phyloP scores from a whole-genome alignment of 2,797 vertebrate genomes.

The Peromyscus melanophrys region DNA sequence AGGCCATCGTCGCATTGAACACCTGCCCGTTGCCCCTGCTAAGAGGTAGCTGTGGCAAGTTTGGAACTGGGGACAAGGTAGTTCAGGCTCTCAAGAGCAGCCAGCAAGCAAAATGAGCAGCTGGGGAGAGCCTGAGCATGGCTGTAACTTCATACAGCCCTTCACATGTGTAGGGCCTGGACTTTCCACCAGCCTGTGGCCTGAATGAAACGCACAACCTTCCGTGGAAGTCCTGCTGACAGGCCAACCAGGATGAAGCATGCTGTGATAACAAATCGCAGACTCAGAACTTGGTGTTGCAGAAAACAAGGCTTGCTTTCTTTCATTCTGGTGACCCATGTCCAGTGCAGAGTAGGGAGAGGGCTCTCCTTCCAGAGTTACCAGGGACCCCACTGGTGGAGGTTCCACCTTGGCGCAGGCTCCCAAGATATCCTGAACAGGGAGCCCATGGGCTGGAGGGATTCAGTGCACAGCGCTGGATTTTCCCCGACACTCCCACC shows the following conservation, averaged over 20 bases:
- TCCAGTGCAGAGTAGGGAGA: not conserved
- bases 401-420: not conserved
- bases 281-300: not conserved
- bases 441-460: not conserved
- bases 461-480: not conserved
- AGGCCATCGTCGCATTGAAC: not conserved
- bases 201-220: not conserved
- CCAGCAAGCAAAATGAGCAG: not conserved
- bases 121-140: not conserved
- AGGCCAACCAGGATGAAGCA: not conserved
- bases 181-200: not conserved
- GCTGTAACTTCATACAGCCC: too few relatives aligned
- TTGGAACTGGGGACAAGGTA: not conserved
- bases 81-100: not conserved
- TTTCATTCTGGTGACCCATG: not conserved
- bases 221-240: not conserved
- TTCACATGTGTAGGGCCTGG: not conserved
- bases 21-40: rapidly evolving
- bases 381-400: not conserved
- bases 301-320: not conserved
- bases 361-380: not conserved
- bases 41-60: not conserved
- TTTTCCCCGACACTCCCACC: not conserved
- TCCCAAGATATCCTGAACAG: not conserved
- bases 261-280: not conserved